A percentile compares a stretch with the other conserved stretches of the same genome.
phyloP scores from a whole-genome alignment of 2,113 vertebrate species.

The Planiliza haematocheilus region DNA sequence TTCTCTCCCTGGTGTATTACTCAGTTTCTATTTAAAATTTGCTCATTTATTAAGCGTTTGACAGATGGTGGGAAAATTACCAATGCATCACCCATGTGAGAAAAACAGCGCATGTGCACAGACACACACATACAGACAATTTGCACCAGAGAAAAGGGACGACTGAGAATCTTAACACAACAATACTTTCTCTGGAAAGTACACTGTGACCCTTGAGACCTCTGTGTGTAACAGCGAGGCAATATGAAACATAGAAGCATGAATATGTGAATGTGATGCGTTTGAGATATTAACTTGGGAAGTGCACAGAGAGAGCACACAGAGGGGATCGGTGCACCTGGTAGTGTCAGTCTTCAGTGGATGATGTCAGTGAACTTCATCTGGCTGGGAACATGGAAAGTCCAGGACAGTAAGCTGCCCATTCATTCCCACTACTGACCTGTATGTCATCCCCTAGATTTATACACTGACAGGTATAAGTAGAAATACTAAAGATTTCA shows the following conservation, averaged over 20 bases:
- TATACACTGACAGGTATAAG: background rate
- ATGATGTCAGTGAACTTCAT: conserved; percentile 41
- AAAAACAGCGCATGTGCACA: conserved; percentile 17
- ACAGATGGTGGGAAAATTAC: conserved; percentile 40
- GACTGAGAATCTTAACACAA: background rate
- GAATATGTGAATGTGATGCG: conserved; percentile 14
- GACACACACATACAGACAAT: conserved; percentile 13
- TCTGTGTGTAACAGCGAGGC: conserved; percentile 5
- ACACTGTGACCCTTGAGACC: conserved; percentile 19
- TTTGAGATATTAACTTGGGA: background rate
- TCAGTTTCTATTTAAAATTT: conserved; percentile 37
- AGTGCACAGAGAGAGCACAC: background rate
- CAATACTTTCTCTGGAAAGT: conserved; percentile 10
- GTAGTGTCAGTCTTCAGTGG: conserved; percentile 36
- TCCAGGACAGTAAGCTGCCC: background rate
- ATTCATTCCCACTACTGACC: background rate
- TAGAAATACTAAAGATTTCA: too few relatives aligned
- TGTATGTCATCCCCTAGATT: background rate
- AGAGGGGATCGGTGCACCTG: conserved; percentile 40
- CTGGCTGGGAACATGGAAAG: background rate
- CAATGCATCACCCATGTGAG: conserved; percentile 31
- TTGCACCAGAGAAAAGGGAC: background rate
- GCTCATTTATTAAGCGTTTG: conserved; percentile 10
- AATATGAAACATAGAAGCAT: conserved; percentile 18
- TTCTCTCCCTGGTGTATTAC: conserved; percentile 5